A percentile compares a stretch with the other conserved stretches of the same genome.
Conservation (phyloP, 2,888 invertebrate species). For the Acanthacorydalis orientalis region DNA sequence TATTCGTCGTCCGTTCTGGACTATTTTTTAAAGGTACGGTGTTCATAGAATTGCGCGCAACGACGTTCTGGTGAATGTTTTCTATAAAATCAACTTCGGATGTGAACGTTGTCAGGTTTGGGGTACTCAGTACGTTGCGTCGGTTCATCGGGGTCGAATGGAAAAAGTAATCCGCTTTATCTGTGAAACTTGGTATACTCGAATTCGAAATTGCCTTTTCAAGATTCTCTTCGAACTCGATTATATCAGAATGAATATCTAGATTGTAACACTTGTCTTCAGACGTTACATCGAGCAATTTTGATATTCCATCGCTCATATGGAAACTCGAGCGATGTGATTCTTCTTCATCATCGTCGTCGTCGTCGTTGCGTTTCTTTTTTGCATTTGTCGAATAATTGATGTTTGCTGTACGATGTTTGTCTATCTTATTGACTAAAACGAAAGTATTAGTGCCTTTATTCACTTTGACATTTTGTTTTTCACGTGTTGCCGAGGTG, state of each 20-base stretch:
- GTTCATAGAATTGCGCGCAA: conserved; percentile 38
- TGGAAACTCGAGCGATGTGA: not conserved
- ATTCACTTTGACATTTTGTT: not conserved
- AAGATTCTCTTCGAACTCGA: conserved; percentile 22
- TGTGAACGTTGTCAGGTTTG: conserved; percentile 35
- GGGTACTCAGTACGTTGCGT: conserved; percentile 33
- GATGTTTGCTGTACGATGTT: too few relatives aligned
- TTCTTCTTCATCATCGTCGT: too few relatives aligned
- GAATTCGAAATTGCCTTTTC: conserved; percentile 24
- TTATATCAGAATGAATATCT: conserved; percentile 12
- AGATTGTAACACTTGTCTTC: not conserved
- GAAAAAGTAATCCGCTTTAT: conserved; percentile 14
- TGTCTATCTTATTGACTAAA: too few relatives aligned
- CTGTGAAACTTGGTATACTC: conserved; percentile 20
- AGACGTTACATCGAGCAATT: conserved; percentile 1
- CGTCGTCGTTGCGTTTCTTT: too few relatives aligned
- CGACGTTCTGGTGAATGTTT: conserved; percentile 22
- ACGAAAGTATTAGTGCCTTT: too few relatives aligned
- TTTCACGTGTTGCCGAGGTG: not conserved
- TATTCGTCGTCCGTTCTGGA: conserved; percentile 23
- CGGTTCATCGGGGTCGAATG: conserved; percentile 16
- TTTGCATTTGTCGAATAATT: too few relatives aligned
- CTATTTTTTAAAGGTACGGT: conserved; percentile 37
- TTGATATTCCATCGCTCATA: conserved; percentile 2
- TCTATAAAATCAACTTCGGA: conserved; percentile 8